Percentiles rank a stretch among this genome's conserved stretches.
These are phyloP conservation scores for Hypotaenidia okinawae DNA, from an alignment of 2,797 vertebrate species.

Conservation along the genomic window DNA sequence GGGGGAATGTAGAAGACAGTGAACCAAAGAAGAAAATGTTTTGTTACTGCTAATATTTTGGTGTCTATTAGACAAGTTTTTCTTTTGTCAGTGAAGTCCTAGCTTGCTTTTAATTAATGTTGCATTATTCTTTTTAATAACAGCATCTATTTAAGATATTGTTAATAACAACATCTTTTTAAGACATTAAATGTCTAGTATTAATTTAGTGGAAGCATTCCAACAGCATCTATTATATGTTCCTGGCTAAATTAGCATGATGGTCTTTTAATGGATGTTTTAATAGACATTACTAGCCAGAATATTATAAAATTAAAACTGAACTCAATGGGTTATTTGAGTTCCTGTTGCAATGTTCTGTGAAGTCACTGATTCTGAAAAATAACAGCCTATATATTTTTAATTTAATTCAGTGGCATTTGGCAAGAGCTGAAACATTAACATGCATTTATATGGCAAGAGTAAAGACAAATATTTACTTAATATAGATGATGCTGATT, in stretches of 20 bases:
- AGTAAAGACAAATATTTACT: not conserved
- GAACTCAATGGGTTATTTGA: conserved; percentile 59
- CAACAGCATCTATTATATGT: conserved; percentile 66
- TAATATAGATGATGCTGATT: not conserved
- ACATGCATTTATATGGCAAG: not conserved
- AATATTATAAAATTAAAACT: conserved; percentile 73
- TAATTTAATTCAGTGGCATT: conserved; percentile 45
- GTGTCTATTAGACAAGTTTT: conserved; percentile 11
- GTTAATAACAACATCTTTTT: conserved; percentile 62
- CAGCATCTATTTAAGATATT: conserved; percentile 57
- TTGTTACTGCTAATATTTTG: not conserved
- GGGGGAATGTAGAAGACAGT: not conserved
- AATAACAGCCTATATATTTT: conserved; percentile 54
- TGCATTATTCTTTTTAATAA: conserved; percentile 64
- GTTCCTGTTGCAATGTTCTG: conserved; percentile 51
- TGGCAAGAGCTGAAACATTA: conserved; percentile 28
- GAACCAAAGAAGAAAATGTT: not conserved
- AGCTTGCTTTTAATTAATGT: conserved; percentile 65
- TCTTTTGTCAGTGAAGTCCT: conserved; percentile 19
- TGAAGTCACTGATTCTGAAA: conserved; percentile 60
- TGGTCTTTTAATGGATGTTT: conserved; percentile 77
- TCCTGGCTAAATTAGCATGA: conserved; percentile 75
- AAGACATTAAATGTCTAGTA: conserved; percentile 57
- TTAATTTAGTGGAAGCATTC: conserved; percentile 73
- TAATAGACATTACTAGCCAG: conserved; percentile 74